Evolutionary conservation across 2,888 invertebrate genomes (phyloP).

Genomic region (Tethea ocularis): DNA sequence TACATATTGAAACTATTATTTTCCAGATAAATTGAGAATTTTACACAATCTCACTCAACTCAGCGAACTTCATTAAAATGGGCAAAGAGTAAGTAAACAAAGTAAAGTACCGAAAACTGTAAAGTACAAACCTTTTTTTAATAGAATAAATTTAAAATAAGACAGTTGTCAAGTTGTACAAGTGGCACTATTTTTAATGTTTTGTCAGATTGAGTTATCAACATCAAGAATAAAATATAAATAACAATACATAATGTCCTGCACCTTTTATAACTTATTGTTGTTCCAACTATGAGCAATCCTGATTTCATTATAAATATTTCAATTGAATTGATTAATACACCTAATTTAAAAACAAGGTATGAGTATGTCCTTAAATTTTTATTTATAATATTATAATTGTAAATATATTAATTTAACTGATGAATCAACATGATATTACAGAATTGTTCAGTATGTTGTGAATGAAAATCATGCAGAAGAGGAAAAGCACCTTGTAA

Average conservation of each 20-base stretch:
- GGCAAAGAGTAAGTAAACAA: conserved; percentile 37
- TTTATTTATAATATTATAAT: not conserved
- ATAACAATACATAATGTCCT: not conserved
- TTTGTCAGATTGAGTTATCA: not conserved
- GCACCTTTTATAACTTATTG: not conserved
- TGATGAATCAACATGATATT: conserved; percentile 37
- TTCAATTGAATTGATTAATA: conserved; percentile 38
- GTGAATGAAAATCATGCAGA: conserved; percentile 40
- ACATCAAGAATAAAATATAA: not conserved
- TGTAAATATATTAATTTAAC: too few species aligned
- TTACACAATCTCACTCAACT: not conserved
- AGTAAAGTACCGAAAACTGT: conserved; percentile 1
- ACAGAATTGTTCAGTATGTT: conserved; percentile 56
- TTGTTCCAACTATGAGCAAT: conserved; percentile 32
- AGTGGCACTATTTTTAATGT: not conserved
- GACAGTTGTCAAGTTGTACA: not conserved
- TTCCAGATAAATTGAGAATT: not conserved
- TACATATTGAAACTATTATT: not conserved
- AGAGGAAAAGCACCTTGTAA: conserved; percentile 42
- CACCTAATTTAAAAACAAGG: conserved; percentile 30
- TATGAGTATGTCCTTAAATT: conserved; percentile 11
- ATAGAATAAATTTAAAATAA: not conserved
- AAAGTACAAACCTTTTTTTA: not conserved
- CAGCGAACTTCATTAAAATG: conserved; percentile 17
- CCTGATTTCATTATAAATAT: conserved; percentile 43